Evolutionary conservation across 2,113 vertebrate genomes (phyloP), one percentile per base, ranked within the genome.

Genomic region (Cavia aperea): DNA sequence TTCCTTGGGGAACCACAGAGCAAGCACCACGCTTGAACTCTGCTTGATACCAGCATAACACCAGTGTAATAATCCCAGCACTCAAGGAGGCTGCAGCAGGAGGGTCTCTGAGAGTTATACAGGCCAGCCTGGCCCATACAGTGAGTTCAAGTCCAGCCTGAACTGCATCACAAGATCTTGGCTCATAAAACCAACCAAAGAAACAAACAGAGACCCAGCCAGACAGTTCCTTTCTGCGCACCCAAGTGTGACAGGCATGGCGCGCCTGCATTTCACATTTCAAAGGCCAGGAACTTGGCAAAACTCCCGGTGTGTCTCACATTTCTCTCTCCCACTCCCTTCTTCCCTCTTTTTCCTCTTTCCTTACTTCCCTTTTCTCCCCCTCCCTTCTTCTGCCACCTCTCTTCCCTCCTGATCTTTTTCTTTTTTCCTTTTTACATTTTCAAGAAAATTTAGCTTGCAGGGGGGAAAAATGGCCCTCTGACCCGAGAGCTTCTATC

Each of bases 241-340:
- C 79, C 79, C 46, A 72, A 93, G 75, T 85, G 95, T 87, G 89
- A 72, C 90, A 95, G 92, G 92, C 58, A 43, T 85, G 90, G 62
- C 75, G 21, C 84, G 58, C 19, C 2, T 88, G 51, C 16, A 21
- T 73, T 88, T 95, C 88, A 92, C 58, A 95, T 95, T 94, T 94
- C 94, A 96, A 96, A 97, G 90, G 75, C 49, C 86, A 87, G 62
- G 81, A 89, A 82, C 77, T 81, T 95, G 91, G 88, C 86, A 73
- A 83, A 62, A 84, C 51, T 92, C 46, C 65, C 51, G 36, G 78
- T 14, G 24, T 18, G 43, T 39, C 77, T 86, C 88, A 33, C 26
- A 66, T 72, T 43, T n/a, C 72, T 92, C 33, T 77, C 33, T 49
- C 26, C 56, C 66, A 18, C 66, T 43, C 51, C 56, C 56, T 21